These are phyloP conservation scores for Bombus superbus DNA, from an alignment of 1,140 invertebrate genomes.

Conservation along the genomic window DNA sequence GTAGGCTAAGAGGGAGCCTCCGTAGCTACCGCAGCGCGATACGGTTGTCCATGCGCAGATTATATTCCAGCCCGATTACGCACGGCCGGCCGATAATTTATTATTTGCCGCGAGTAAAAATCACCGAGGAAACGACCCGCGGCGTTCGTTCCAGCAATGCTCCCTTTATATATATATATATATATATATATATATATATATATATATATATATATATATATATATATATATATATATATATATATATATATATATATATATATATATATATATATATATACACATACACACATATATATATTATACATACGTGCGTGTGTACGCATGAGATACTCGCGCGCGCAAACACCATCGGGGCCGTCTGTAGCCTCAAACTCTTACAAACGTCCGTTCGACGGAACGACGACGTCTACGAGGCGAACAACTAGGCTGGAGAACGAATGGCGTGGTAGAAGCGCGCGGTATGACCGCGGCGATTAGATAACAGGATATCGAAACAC, in stretches of 20 bases:
- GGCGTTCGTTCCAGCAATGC: conserved; percentile 35
- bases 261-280: background rate
- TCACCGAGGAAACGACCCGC: conserved; percentile 62
- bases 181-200: background rate
- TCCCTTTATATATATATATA: background rate
- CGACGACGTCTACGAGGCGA: background rate
- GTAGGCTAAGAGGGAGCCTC: conserved; percentile 83
- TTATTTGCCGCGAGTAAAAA: conserved; percentile 72
- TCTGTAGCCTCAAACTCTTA: background rate
- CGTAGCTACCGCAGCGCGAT: conserved; percentile 80
- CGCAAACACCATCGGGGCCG: background rate
- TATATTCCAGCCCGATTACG: conserved; percentile 74
- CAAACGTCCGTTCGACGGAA: background rate
- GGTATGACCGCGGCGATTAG: conserved; percentile 42
- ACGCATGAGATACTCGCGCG: background rate
- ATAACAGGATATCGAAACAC: conserved; percentile 58
- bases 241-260: background rate
- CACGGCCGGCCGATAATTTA: conserved; percentile 70
- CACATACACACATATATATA: background rate
- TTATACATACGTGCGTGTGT: background rate
- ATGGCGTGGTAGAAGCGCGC: conserved; percentile 26
- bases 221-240: background rate
- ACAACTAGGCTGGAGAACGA: background rate
- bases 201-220: too few relatives aligned
- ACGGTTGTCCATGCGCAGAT: conserved; percentile 76